phyloP scores from a whole-genome alignment of 1,140 invertebrate genomes.

The Chlorops oryzae region DNA sequence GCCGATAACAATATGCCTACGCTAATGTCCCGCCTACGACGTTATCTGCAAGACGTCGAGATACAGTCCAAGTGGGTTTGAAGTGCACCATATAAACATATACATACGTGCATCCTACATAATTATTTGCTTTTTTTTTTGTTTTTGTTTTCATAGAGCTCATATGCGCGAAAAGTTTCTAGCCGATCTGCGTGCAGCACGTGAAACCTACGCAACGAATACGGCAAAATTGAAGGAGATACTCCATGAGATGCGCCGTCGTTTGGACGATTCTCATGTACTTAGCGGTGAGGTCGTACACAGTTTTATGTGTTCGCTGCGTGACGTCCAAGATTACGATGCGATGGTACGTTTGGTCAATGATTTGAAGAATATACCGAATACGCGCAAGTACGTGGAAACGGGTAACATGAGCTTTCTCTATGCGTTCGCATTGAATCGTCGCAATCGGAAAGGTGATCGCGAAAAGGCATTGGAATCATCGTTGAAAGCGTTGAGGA shows the following conservation, averaged over 20 bases:
- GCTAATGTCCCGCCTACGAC: conserved; percentile 63
- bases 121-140: conserved; percentile 12
- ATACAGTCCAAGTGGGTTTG: conserved; percentile 78
- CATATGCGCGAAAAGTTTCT: conserved; percentile 98
- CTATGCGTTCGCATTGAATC: conserved; percentile 96
- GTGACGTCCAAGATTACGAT: conserved; percentile 95
- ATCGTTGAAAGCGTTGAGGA: conserved; percentile 83
- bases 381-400: conserved; percentile 81
- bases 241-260: conserved; percentile 82
- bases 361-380: conserved; percentile 88
- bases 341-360: conserved; percentile 96
- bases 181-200: conserved; percentile 84
- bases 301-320: conserved; percentile 85
- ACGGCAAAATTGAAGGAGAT: conserved; percentile 73
- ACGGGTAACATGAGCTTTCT: conserved; percentile 86
- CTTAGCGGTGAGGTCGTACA: conserved; percentile 89
- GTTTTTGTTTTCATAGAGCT: conserved; percentile 61
- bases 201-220: conserved; percentile 74
- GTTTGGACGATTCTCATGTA: conserved; percentile 95
- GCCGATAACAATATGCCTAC: conserved; percentile 60
- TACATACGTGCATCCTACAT: conserved; percentile 1
- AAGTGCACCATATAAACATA: neutral
- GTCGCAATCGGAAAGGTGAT: conserved; percentile 89
- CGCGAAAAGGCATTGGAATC: conserved; percentile 88
- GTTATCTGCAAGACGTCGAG: conserved; percentile 87